These are phyloP conservation scores for Drosophila kanekoi DNA, from an alignment of 2,888 invertebrate species.

Conservation along the genomic window DNA sequence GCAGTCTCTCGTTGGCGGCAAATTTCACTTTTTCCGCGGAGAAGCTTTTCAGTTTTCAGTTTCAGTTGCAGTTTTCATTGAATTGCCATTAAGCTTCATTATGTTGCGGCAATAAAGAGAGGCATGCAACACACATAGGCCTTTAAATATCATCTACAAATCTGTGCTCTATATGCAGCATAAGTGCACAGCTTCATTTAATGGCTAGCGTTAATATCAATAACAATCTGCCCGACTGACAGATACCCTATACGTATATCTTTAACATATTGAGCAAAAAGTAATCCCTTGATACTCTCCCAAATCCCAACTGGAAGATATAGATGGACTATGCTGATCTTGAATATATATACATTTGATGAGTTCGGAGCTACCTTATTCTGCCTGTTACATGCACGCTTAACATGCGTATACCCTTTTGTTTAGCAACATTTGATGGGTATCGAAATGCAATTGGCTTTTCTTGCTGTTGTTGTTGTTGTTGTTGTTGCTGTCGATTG, in stretches of 20 bases:
- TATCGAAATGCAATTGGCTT: conserved; percentile 15
- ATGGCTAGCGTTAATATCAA: conserved; percentile 29
- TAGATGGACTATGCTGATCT: not conserved
- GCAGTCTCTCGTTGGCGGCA: conserved; percentile 5
- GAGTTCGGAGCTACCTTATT: no score
- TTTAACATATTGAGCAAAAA: no score
- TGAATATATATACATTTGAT: not conserved
- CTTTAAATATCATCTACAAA: not conserved
- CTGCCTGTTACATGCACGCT: not conserved
- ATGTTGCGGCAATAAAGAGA: conserved; percentile 35
- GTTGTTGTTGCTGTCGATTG: conserved; percentile 24
- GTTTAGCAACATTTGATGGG: conserved; percentile 5
- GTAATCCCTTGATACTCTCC: no score
- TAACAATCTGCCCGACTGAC: conserved; percentile 1
- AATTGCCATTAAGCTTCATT: conserved; percentile 55
- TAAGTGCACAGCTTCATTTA: conserved; percentile 49
- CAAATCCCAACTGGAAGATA: not conserved
- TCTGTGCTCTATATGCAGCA: conserved; percentile 33
- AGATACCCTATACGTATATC: not conserved
- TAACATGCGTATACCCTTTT: not conserved
- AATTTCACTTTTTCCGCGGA: conserved; percentile 55
- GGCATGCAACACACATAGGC: conserved; percentile 7
- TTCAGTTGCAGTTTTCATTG: conserved; percentile 56
- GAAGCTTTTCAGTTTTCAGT: conserved; percentile 36
- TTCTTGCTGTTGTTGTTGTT: conserved; percentile 6